Conservation (phyloP, 2,888 invertebrate genomes). For the Cephus spinipes region DNA sequence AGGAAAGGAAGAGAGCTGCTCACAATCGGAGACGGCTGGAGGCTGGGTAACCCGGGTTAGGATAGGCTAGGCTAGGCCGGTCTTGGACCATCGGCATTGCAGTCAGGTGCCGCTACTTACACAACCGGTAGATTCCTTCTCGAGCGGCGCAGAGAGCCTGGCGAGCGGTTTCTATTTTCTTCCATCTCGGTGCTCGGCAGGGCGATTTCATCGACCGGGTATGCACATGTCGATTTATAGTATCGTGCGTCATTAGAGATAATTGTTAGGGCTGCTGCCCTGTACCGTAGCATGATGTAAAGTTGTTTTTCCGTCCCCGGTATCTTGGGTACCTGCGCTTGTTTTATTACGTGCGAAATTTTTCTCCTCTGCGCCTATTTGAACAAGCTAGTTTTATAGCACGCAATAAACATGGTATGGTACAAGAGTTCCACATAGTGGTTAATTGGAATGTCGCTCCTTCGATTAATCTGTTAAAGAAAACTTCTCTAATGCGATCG, state of each 20-base stretch:
- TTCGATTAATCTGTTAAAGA: conserved; percentile 58
- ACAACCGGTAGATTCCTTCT: conserved; percentile 59
- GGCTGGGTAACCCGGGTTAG: conserved; percentile 25
- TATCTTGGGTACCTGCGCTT: conserved; percentile 26
- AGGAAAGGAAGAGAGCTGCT: background rate
- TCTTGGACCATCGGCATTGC: conserved; percentile 53
- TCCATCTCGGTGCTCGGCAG: conserved; percentile 32
- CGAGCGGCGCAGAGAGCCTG: conserved; percentile 19
- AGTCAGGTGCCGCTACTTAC: conserved; percentile 62
- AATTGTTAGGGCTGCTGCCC: conserved; percentile 52
- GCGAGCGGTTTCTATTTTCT: conserved; percentile 59
- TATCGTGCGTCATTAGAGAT: conserved; percentile 64
- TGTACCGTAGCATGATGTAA: conserved; percentile 43
- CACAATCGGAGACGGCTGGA: conserved; percentile 18
- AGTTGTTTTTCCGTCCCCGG: conserved; percentile 49
- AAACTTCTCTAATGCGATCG: conserved; percentile 19
- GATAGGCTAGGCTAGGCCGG: conserved; percentile 26
- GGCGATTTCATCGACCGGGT: conserved; percentile 51
- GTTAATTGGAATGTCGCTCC: conserved; percentile 57
- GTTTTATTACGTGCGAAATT: conserved; percentile 63
- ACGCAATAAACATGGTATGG: conserved; percentile 39
- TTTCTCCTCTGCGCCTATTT: conserved; percentile 43
- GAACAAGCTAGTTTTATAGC: conserved; percentile 48
- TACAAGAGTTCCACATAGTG: conserved; percentile 24
- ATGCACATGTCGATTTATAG: conserved; percentile 63